Evolutionary conservation across 2,888 invertebrate genomes (phyloP), one percentile per base, ranked within the genome.

Genomic region (Aelia acuminata): DNA sequence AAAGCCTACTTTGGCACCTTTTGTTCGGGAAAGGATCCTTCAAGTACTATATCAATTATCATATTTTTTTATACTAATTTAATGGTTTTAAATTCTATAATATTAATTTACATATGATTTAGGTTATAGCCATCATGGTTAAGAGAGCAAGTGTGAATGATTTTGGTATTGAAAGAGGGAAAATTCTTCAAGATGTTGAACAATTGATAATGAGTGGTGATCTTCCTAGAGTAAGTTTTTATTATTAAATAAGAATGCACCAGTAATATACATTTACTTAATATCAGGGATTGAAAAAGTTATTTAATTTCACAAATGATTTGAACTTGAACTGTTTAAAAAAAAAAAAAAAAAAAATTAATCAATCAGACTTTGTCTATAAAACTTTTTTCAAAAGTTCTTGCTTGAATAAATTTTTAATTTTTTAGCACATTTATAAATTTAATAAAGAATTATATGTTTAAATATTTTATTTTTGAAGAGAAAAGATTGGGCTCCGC

Each of bases 91-190:
- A 50, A 49, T 50, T 85, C 85, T 49, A 22, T 57, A 39, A 0
- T 70, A n/a, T 39, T 4, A 57, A 1, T 35, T 39, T 80, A n/a
- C 1, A 43, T n/a, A 22, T n/a, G 92, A 91, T 93, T 92, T 93
- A 96, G 94, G 95, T 96, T 85, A 95, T 98, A 91, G 97, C 97
- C 20, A 96, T 98, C 89, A 97, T 98, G 92, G 95, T 98, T 31
- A 98, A 98, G 93, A 94, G 97, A 91, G 95, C 95, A 31, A 96
- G 96, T 91, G 94, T 97, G 63, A 96, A 96, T 91, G 96, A 96
- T 92, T 93, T 94, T 89, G 96, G 96, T 18, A 93, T 94, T 91
- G 95, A 96, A 91, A 93, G 96, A 88, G 94, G 94, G 89, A 94
- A 94, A 88, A 94, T 96, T 90, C 93, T 97, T 63, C 93, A 94